Percentiles rank a stretch among this genome's conserved stretches.
These are phyloP conservation scores for Podarcis siculus DNA, from an alignment of 2,797 vertebrate species.

Conservation along the genomic window DNA sequence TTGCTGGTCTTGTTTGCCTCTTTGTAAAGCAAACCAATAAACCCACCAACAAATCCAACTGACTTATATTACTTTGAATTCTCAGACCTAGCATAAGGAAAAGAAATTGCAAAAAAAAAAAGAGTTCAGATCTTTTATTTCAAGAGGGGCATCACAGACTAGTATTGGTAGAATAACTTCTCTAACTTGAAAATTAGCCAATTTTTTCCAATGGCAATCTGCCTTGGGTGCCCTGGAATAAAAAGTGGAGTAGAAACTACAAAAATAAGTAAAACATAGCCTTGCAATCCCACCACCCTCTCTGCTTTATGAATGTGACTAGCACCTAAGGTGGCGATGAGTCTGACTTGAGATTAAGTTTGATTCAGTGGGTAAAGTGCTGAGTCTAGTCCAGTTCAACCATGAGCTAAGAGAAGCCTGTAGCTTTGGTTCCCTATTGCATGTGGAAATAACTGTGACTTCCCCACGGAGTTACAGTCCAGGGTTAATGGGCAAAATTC, in stretches of 20 bases:
- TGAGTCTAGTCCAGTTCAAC: not conserved
- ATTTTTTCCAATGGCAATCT: not conserved
- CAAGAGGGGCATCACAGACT: not conserved
- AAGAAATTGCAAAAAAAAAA: not conserved
- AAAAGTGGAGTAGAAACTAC: not conserved
- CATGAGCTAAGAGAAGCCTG: not conserved
- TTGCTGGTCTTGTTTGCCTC: not conserved
- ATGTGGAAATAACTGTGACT: not conserved
- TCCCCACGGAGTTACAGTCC: no score
- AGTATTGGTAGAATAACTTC: not conserved
- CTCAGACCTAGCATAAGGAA: not conserved
- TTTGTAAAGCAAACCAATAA: not conserved
- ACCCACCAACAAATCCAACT: no score
- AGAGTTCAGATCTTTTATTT: not conserved
- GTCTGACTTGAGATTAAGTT: accelerated
- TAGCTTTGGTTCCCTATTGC: not conserved
- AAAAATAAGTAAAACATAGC: not conserved
- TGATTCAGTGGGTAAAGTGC: not conserved
- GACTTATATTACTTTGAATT: no score
- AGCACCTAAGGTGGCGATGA: not conserved
- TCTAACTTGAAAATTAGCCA: not conserved
- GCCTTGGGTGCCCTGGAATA: not conserved
- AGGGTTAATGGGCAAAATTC: not conserved
- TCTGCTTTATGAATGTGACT: not conserved
- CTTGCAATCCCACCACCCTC: not conserved